Evolutionary conservation across 1,140 invertebrate genomes (phyloP), one percentile per base, ranked within the genome.

Genomic region (Varroa destructor): DNA sequence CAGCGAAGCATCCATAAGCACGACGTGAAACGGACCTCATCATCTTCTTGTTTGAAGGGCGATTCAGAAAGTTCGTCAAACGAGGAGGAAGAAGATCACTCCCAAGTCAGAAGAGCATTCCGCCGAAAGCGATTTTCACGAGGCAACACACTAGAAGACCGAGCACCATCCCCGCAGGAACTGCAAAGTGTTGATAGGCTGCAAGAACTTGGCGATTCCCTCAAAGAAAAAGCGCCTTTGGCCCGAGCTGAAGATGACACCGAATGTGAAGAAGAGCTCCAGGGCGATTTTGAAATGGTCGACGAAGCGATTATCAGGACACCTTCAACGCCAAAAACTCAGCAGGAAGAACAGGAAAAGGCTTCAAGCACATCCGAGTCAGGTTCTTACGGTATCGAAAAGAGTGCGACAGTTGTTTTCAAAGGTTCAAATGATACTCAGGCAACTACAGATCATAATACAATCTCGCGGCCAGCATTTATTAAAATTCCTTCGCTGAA

Each of bases 181-280:
- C 12, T 36, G 40, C 61, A 40, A 67, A 67, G 61, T 46, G 61
- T 67, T 37, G 8, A 40, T 14, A 14, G 8, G 2, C 10, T 67
- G 14, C 61, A 67, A 67, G 61, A 67, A 14, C 46, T 67, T 4
- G 61, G 37, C 12, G 14, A 67, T 14, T 67, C 61, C 1, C 46
- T 67, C 40, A 51, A 51, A 8, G 61, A 1, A 12, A 37, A 67
- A 12, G 61, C 61, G 12, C 61, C 61, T 46, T 37, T 67, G 37
- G 61, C 61, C 3, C 61, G 61, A 40, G 61, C 61, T 4, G 61
- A 67, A 40, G 61, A 67, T 46, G 61, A 67, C 37, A 67, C 61
- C n/a, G 61, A 67, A 67, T 67, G 61, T 46, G 61, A 67, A 8
- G 61, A 67, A 67, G 61, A 67, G 46, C 61, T 67, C 61, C 61